phyloP scores from a whole-genome alignment of 2,888 invertebrate genomes.

The Hypena proboscidalis region DNA sequence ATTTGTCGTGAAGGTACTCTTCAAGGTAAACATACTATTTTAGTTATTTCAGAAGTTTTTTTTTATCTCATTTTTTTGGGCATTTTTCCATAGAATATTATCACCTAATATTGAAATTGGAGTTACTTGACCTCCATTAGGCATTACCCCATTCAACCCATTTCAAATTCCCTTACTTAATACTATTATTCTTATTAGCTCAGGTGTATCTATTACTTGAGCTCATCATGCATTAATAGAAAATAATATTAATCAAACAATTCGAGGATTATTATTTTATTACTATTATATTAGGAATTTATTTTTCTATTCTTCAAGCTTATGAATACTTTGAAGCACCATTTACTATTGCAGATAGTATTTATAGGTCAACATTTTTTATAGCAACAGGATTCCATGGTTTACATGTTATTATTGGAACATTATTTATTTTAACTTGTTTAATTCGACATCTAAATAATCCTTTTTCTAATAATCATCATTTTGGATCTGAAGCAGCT shows the following conservation, averaged over 20 bases:
- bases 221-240: conserved; percentile 68
- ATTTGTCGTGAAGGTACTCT: conserved; percentile 87
- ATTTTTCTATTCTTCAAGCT: conserved; percentile 88
- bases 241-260: conserved; percentile 68
- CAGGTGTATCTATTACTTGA: conserved; percentile 89
- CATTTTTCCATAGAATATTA: conserved; percentile 82
- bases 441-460: conserved; percentile 61
- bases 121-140: conserved; percentile 88
- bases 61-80: conserved; percentile 86
- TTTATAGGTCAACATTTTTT: conserved; percentile 90
- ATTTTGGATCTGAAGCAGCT: conserved; percentile 72
- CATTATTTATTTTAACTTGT: conserved; percentile 60
- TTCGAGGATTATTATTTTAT: conserved; percentile 75
- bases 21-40: conserved; percentile 87
- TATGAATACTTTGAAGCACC: conserved; percentile 88
- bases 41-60: conserved; percentile 87
- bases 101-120: too few species aligned
- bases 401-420: conserved; percentile 88
- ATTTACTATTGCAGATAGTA: conserved; percentile 73
- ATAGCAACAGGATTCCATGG: conserved; percentile 91
- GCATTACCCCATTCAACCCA: conserved; percentile 87
- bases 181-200: conserved; percentile 89
- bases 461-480: conserved; percentile 66
- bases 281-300: conserved; percentile 73
- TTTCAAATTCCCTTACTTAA: conserved; percentile 90